Evolutionary conservation across 2,888 invertebrate genomes (phyloP), one percentile per base, ranked within the genome.

Genomic region (Drosophila helvetica): DNA sequence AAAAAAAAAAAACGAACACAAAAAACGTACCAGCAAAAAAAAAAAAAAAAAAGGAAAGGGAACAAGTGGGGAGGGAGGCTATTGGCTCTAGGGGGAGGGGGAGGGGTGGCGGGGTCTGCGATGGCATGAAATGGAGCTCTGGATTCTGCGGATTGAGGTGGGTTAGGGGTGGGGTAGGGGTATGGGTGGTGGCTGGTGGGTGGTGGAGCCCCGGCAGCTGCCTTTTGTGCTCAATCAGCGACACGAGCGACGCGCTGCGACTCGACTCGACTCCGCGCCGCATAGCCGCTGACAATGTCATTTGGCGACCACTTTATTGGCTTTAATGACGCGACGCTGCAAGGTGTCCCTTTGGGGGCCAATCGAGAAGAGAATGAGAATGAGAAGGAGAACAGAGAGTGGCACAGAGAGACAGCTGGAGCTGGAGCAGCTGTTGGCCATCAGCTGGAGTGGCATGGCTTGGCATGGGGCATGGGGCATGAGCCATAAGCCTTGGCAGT

Each of bases 291-390:
- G 38, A 83, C 86, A 88, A 63, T 86, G 88, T 88, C 83, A 88
- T 88, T 88, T 74, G 86, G 76, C 86, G 71, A 74, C 83, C 85
- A 74, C 75, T 74, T 74, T 74, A 74, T 74, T 74, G 74, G 71
- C 83, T 83, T 82, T 83, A 88, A 83, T 86, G 88, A 82, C 69
- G 61, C 69, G 59, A 45, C 51, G 70, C 62, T 46, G 70, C 75
- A 72, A 72, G 72, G 72, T 72, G 74, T 74, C 74, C 72, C 74
- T 51, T 59, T 70, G 70, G 63, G 43, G 69, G 61, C 18, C 12
- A 17, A 22, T 0, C 19, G 4, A 4, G 22, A 22, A 4, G 22
- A 22, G 22, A 3, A 22, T 3, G 4, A 22, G 4, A 17, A 27
- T 9, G 53, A 50, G 22, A 55, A 17, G 27, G n/a, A 17, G 18